These are phyloP conservation scores for Anas capensis DNA, from an alignment of 2,797 vertebrate genomes.

Conservation along the genomic window DNA sequence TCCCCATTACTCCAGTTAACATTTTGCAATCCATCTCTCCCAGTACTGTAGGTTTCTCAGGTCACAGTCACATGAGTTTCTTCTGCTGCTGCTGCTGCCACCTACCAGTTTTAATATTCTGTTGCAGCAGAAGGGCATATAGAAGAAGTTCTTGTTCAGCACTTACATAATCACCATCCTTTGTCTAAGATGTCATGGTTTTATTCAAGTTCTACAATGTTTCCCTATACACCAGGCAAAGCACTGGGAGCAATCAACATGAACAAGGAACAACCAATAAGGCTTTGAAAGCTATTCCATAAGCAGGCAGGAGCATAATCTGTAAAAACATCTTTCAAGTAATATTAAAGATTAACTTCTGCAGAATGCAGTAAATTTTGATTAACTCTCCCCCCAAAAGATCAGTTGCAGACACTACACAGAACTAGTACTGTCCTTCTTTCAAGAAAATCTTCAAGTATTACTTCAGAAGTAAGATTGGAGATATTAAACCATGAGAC, in stretches of 20 bases:
- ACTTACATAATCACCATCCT: conserved; percentile 59
- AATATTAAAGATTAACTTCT: not conserved
- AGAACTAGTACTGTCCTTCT: not conserved
- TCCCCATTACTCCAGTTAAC: conserved; percentile 56
- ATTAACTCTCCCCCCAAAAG: not conserved
- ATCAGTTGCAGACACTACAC: conserved; percentile 4
- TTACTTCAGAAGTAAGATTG: not conserved
- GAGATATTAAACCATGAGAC: not conserved
- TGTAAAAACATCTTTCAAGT: not conserved
- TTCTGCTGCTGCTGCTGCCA: conserved; percentile 79
- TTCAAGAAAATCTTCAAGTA: not conserved
- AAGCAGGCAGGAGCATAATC: not conserved
- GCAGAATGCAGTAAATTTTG: not conserved
- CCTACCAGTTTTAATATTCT: conserved; percentile 83
- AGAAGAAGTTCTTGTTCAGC: conserved; percentile 81
- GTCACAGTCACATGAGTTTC: conserved; percentile 69
- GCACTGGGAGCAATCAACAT: conserved; percentile 39
- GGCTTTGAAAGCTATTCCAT: conserved; percentile 19
- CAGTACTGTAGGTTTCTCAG: conserved; percentile 61
- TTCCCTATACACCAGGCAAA: conserved; percentile 18
- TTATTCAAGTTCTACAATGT: conserved; percentile 40
- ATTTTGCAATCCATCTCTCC: conserved; percentile 65
- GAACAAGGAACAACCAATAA: not conserved
- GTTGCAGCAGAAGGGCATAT: conserved; percentile 84
- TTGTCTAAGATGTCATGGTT: conserved; percentile 50